These are phyloP conservation scores for Lamprologus tigripictilis DNA, from an alignment of 2,113 vertebrate genomes.

Conservation along the genomic window DNA sequence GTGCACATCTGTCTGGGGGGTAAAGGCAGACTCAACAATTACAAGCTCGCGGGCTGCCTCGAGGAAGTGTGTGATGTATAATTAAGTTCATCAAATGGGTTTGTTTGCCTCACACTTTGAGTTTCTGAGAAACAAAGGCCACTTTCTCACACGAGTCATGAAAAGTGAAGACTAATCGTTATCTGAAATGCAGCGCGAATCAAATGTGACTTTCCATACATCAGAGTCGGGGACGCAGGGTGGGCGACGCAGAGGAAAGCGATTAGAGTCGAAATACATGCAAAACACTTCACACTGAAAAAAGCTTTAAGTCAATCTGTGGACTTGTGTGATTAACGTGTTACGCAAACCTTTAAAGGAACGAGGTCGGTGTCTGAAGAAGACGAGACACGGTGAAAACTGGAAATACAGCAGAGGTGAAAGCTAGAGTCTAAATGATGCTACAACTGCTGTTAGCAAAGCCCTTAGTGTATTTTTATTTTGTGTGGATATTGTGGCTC, in stretches of 20 bases:
- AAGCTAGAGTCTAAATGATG: neutral
- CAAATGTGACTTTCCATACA: neutral
- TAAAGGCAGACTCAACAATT: neutral
- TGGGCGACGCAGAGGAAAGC: neutral
- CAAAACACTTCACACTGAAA: neutral
- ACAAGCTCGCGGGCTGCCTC: neutral
- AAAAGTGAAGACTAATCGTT: neutral
- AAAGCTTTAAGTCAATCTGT: neutral
- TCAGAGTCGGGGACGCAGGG: neutral
- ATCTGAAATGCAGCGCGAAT: neutral
- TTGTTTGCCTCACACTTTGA: neutral
- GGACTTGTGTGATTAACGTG: neutral
- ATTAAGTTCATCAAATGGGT: constrained; percentile 16
- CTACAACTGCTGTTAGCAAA: neutral
- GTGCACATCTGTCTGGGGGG: neutral
- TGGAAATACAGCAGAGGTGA: neutral
- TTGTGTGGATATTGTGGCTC: neutral
- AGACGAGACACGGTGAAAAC: neutral
- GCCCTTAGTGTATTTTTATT: neutral
- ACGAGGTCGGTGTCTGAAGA: neutral
- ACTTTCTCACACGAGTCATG: neutral
- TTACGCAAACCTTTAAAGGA: neutral
- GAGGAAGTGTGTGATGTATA: constrained; percentile 15
- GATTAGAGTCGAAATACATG: neutral
- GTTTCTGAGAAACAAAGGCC: neutral